A percentile compares a stretch with the other conserved stretches of the same genome.
phyloP scores from a whole-genome alignment of 2,888 invertebrate genomes.

The Xiphydria camelus region DNA sequence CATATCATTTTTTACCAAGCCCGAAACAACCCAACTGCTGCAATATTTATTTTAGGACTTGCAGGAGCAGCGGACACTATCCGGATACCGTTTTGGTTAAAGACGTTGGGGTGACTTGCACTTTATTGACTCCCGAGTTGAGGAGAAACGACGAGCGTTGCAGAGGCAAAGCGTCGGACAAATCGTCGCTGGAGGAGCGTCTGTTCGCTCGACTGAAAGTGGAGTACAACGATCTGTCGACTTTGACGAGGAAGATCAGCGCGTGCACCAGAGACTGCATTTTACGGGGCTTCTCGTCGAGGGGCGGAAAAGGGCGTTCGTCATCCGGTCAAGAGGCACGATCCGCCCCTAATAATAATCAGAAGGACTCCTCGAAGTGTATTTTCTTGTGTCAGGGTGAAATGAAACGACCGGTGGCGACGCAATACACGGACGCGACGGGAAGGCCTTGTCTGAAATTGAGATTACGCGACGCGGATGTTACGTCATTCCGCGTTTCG shows the following conservation, averaged over 20 bases:
- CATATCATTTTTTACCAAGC: too few relatives aligned
- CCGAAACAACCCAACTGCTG: background rate
- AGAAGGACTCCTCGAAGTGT: background rate
- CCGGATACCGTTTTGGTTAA: conserved; percentile 36
- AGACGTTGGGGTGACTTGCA: conserved; percentile 36
- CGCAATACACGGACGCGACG: conserved; percentile 15
- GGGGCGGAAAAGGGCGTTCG: conserved; percentile 13
- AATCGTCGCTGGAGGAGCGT: conserved; percentile 22
- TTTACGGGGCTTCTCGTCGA: conserved; percentile 24
- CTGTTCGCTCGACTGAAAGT: conserved; percentile 29
- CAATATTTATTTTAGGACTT: conserved; percentile 18
- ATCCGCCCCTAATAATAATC: background rate
- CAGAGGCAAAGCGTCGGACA: conserved; percentile 5
- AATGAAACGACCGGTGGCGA: conserved; percentile 16
- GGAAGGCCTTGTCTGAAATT: conserved; percentile 27
- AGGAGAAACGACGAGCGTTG: background rate
- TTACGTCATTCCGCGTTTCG: too few relatives aligned
- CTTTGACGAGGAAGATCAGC: conserved; percentile 36
- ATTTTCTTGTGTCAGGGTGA: conserved; percentile 12
- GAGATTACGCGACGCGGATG: conserved; percentile 5
- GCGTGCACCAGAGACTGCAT: conserved; percentile 37
- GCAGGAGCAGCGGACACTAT: conserved; percentile 16
- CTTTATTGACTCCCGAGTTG: conserved; percentile 18
- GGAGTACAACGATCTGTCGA: conserved; percentile 34
- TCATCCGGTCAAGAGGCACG: too few relatives aligned